Base-by-base conservation (phyloP, 64 coral and sea anemone species). In the Acropora yongei region DNA sequence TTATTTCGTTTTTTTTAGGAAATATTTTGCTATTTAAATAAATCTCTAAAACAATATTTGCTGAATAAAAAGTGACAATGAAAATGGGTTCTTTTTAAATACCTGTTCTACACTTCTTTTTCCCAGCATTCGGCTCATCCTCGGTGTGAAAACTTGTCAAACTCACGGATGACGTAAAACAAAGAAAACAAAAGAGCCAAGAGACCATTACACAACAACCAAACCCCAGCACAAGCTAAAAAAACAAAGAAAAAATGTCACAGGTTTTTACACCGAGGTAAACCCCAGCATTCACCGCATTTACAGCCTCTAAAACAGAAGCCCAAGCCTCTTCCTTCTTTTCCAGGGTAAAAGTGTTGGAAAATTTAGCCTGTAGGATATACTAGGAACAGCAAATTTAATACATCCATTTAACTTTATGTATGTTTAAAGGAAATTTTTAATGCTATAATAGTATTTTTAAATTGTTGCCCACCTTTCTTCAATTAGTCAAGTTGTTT, bases 351-450 rank as follows among this genome's bases (percentile, higher is more conserved):
- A 79, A 45, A 5, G 47, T 50, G 2, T 53, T 17, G 1, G 47
- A 79, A 8, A 79, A 79, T 79, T 79, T 79, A 0, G 47, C 47
- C 47, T 79, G 45, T 50, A 79, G 45, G 77, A 79, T 79, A 79
- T 16, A 51, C 77, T 49, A 79, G 11, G 44, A 2, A 46, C 14
- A 49, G 51, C 49, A n/a, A 50, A 50, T 48, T 49, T 51, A 17
- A 51, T 53, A 19, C 50, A 53, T 53, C 50, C 50, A 53, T 53
- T 5, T 53, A 53, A 5, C 50, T 53, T 53, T 53, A 53, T 53
- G 50, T 53, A 53, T 53, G 50, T 68, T 68, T 76, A 77, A 11
- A 77, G 42, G 47, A 77, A 46, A 49, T 77, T 4, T 77, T 9
- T 77, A 12, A 77, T 47, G 74, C 10, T 77, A 77, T 77, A 77